Evolutionary conservation across 2,797 vertebrate species (phyloP).

Genomic region (Anableps anableps): DNA sequence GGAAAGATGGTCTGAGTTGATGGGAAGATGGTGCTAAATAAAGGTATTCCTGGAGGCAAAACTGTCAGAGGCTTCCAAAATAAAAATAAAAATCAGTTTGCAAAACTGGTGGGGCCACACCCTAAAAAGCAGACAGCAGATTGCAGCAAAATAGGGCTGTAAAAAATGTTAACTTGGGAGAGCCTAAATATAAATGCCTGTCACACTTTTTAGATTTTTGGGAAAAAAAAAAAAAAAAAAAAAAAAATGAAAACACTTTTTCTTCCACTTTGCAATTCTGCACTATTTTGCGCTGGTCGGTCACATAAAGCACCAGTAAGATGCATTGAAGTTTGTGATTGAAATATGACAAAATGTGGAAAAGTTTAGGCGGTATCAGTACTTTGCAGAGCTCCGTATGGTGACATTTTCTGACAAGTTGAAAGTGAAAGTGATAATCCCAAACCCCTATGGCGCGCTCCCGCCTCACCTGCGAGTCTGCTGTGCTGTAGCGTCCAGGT

Average conservation of each 20-base stretch:
- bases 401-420: slow-evolving; percentile 1
- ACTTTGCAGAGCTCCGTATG: neutral
- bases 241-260: neutral
- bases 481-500: slow-evolving; percentile 81
- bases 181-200: neutral
- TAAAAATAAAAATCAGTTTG: neutral
- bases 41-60: neutral
- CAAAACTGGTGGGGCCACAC: neutral
- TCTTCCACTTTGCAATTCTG: neutral
- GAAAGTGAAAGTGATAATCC: slow-evolving; percentile 63
- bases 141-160: neutral
- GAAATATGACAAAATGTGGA: neutral
- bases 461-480: slow-evolving; percentile 81
- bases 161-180: neutral
- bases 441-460: slow-evolving; percentile 59
- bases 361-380: neutral
- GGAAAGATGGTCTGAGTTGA: neutral
- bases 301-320: neutral
- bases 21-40: neutral
- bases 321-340: neutral
- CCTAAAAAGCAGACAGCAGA: no score
- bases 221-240: neutral
- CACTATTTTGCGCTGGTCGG: neutral
- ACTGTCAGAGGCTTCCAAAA: neutral
- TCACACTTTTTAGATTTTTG: no score